Percentiles rank a stretch among this genome's conserved stretches.
These are phyloP conservation scores for Zaprionus africanus DNA, from an alignment of 1,140 invertebrate genomes.

Conservation along the genomic window DNA sequence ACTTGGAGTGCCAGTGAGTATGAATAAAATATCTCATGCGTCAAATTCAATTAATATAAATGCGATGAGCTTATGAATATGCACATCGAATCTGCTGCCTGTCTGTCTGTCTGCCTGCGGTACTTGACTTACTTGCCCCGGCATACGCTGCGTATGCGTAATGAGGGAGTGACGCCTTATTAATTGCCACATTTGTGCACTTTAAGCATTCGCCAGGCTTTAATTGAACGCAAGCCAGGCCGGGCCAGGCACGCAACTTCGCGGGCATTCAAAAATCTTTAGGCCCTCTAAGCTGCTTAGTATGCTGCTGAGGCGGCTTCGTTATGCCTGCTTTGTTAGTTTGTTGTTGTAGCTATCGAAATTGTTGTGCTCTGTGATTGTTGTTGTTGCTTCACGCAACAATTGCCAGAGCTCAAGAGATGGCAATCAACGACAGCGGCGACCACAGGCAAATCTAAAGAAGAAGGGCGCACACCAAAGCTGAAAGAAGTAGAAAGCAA, in stretches of 20 bases:
- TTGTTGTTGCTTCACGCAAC: constrained; percentile 41
- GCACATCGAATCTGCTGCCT: constrained; percentile 38
- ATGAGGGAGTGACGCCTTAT: constrained; percentile 51
- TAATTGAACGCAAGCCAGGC: constrained; percentile 49
- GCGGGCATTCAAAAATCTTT: constrained; percentile 57
- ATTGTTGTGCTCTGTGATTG: not conserved
- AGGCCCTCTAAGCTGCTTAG: constrained; percentile 69
- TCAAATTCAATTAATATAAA: constrained; percentile 84
- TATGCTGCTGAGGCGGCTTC: constrained; percentile 58
- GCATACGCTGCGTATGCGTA: constrained; percentile 55
- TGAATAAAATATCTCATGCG: constrained; percentile 78
- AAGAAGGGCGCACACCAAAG: constrained; percentile 14
- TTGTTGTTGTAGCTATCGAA: constrained; percentile 2
- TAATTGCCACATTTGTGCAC: constrained; percentile 70
- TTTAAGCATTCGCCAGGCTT: constrained; percentile 54
- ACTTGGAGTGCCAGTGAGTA: constrained; percentile 26
- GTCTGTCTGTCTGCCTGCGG: constrained; percentile 1
- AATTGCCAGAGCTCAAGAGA: constrained; percentile 64
- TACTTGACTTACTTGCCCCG: constrained; percentile 64
- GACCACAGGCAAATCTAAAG: constrained; percentile 41
- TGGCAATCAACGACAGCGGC: constrained; percentile 56
- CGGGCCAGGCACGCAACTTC: constrained; percentile 20
- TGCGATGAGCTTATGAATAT: constrained; percentile 69
- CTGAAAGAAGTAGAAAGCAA: constrained; percentile 8
- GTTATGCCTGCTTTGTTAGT: not conserved